phyloP scores from a whole-genome alignment of 2,888 invertebrate species.

The Gortyna flavago region DNA sequence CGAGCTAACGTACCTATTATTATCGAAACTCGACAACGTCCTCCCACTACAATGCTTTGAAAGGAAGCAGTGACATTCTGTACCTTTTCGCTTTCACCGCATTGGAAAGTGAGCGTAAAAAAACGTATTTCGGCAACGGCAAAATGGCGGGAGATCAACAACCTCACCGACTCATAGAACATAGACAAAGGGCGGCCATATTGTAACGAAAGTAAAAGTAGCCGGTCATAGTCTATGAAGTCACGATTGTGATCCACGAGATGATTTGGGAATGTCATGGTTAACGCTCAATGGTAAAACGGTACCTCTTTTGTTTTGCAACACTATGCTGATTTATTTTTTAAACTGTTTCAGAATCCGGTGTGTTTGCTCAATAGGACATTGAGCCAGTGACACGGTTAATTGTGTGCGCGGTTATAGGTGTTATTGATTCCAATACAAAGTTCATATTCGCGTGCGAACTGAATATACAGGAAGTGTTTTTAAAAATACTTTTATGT shows the following conservation, averaged over 20 bases:
- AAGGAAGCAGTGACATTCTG: conserved; percentile 89
- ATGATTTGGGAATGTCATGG: conserved; percentile 89
- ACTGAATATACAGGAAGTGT: conserved; percentile 43
- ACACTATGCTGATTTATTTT: conserved; percentile 69
- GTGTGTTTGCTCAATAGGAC: conserved; percentile 73
- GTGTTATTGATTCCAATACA: conserved; percentile 47
- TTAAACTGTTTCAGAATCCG: conserved; percentile 54
- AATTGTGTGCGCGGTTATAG: conserved; percentile 42
- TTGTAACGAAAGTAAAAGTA: conserved; percentile 87
- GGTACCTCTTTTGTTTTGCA: conserved; percentile 77
- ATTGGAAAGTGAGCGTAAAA: conserved; percentile 90
- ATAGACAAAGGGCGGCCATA: conserved; percentile 87
- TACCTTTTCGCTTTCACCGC: conserved; percentile 89
- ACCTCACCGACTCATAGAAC: conserved; percentile 83
- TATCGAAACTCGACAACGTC: conserved; percentile 81
- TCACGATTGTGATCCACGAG: conserved; percentile 86
- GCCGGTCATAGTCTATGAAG: conserved; percentile 77
- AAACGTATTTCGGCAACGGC: conserved; percentile 89
- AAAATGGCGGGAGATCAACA: conserved; percentile 85
- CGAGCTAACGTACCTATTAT: conserved; percentile 80
- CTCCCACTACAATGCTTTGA: conserved; percentile 88
- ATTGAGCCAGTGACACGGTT: conserved; percentile 62
- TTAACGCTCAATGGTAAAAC: conserved; percentile 73
- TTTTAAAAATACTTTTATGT: conserved; percentile 38
- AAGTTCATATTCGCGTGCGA: conserved; percentile 47